Evolutionary conservation across 2,113 vertebrate genomes (phyloP).

Genomic region (Micromys minutus): DNA sequence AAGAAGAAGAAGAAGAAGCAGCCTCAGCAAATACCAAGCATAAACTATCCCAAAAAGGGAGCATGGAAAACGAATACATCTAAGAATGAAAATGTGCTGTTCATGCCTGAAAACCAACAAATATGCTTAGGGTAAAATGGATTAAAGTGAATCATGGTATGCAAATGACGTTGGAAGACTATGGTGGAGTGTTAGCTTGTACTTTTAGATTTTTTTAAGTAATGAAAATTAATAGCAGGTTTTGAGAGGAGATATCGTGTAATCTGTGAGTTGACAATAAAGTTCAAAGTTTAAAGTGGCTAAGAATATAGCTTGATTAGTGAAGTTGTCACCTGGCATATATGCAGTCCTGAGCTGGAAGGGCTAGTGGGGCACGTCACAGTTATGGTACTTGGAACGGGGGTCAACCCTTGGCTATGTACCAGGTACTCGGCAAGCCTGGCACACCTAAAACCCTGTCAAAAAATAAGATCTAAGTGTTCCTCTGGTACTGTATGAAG

Average conservation of each 20-base stretch:
- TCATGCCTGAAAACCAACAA: neutral
- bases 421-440: neutral
- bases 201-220: neutral
- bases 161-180: neutral
- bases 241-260: constrained; percentile 8
- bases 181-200: neutral
- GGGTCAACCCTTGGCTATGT: no score
- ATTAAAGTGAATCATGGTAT: neutral
- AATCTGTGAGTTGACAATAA: constrained; percentile 15
- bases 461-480: neutral
- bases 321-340: neutral
- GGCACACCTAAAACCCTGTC: neutral
- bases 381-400: neutral
- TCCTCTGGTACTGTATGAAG: neutral
- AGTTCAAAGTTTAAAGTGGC: neutral
- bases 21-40: neutral
- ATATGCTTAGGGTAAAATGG: neutral
- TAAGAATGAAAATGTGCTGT: neutral
- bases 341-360: neutral
- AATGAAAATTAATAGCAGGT: neutral
- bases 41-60: neutral
- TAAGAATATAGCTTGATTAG: neutral
- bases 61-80: neutral
- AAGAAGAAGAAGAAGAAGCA: neutral
- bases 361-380: neutral